phyloP scores from a whole-genome alignment of 53 echinoderm and acorn worm genomes.

The Henricia sp. region DNA sequence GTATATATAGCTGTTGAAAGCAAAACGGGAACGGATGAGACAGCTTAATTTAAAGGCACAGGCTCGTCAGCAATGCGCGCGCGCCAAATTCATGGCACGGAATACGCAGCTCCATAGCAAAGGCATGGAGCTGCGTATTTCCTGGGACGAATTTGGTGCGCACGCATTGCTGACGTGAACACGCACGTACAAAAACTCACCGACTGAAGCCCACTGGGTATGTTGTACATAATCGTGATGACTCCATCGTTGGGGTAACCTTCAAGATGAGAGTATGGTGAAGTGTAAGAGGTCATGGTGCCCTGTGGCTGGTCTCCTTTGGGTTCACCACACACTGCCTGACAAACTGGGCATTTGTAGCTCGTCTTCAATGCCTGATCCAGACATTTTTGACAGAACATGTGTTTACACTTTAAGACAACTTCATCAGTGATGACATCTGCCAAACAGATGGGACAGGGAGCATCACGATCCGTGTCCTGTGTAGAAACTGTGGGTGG shows the following conservation, averaged over 20 bases:
- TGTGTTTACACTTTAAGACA: slow-evolving; percentile 37
- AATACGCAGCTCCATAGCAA: too few species aligned
- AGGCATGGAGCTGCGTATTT: too few species aligned
- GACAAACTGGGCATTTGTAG: slow-evolving; percentile 48
- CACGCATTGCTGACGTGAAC: too few species aligned
- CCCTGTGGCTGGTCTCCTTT: slow-evolving; percentile 51
- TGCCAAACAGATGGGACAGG: slow-evolving; percentile 48
- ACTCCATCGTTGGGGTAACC: slow-evolving; percentile 11
- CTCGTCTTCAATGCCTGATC: neutral
- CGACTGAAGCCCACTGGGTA: slow-evolving; percentile 43
- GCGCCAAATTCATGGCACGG: too few species aligned
- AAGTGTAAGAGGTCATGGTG: neutral
- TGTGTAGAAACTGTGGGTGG: too few species aligned
- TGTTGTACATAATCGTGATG: slow-evolving; percentile 36
- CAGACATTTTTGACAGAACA: slow-evolving; percentile 51
- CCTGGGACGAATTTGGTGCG: too few species aligned
- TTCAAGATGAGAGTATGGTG: neutral
- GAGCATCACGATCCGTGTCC: too few species aligned
- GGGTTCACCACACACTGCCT: slow-evolving; percentile 1
- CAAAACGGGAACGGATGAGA: too few species aligned
- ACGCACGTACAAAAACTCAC: slow-evolving; percentile 10
- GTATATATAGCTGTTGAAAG: too few species aligned
- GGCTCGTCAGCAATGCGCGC: too few species aligned
- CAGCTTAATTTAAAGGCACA: too few species aligned
- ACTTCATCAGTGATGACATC: neutral